Evolutionary conservation across 2,888 invertebrate species (phyloP).

Genomic region (Drosophila rubida): DNA sequence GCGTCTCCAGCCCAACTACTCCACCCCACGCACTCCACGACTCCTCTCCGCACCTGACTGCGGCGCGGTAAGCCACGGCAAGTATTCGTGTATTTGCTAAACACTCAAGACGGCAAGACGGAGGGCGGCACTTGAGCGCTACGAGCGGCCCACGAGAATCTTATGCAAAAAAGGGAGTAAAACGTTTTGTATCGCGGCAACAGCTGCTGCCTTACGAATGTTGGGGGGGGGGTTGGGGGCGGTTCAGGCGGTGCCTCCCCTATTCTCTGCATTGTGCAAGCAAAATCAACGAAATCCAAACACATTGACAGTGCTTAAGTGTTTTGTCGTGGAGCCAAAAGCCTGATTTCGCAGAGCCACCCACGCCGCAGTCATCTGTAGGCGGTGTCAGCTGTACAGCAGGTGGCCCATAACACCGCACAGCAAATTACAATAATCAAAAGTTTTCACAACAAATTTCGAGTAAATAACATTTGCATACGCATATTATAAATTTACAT

Average conservation of each 20-base stretch:
- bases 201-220: constrained; percentile 15
- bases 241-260: too few relatives aligned
- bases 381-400: constrained; percentile 16
- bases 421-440: constrained; percentile 13
- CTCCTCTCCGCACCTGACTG: not conserved
- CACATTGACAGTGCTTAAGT: constrained; percentile 63
- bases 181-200: constrained; percentile 29
- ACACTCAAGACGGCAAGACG: constrained; percentile 43
- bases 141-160: constrained; percentile 27
- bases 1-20: not conserved
- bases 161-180: constrained; percentile 54
- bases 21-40: not conserved
- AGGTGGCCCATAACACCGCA: constrained; percentile 20
- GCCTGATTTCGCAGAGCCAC: constrained; percentile 29
- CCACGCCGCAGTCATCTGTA: constrained; percentile 13
- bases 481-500: not conserved
- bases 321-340: constrained; percentile 36
- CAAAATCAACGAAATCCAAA: constrained; percentile 64
- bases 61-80: constrained; percentile 44
- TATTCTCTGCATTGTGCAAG: constrained; percentile 29
- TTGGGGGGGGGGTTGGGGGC: not conserved
- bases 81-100: constrained; percentile 58
- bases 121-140: constrained; percentile 34
- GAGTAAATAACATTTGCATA: constrained; percentile 11
- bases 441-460: constrained; percentile 7